Evolutionary conservation across 2,113 vertebrate species (phyloP), one percentile per base, ranked within the genome.

Genomic region (Tragelaphus scriptus): DNA sequence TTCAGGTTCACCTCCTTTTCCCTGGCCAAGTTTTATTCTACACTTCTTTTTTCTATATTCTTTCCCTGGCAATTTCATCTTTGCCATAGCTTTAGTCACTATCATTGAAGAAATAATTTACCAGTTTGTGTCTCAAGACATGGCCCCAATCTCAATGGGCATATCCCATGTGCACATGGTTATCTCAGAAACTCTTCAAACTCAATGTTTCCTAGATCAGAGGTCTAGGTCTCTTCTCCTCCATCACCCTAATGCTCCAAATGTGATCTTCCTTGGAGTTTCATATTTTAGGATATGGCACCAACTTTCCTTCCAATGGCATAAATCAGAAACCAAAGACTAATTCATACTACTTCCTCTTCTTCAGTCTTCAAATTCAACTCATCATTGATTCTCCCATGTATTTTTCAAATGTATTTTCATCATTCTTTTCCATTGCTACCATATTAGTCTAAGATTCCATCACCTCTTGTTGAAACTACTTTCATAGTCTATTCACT

Each of bases 231-330:
- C 6, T 80, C 16, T 0, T 23, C 23, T 17, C 0, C 26, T 28
- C 0, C 3, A 23, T 17, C 6, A 2, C 4, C 6, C 2, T 19
- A 49, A 7, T 2, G 32, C 40, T 75, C 3, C 23, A 71, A 71
- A 53, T 7, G 14, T 36, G 12, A 51, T 81, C 19, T 30, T 71
- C 7, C 32, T 49, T 14, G 25, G n/a, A 26, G 2, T 82, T 56
- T 25, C 75, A 11, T 77, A 15, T 80, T 92, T 63, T 36, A 88
- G 85, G 16, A 23, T 61, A 25, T 30, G 44, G 32, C 1, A 12
- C 19, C 28, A 61, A 61, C 8, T 19, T 65, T 26, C 28, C 49
- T 36, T 56, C 2, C 11, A 32, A 0, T 15, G 2, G 40, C 17
- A 47, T 36, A 32, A 65, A 6, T 51, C 17, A 47, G 44, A 81